Evolutionary conservation across 2,888 invertebrate species (phyloP).

Genomic region (Hesperia comma): DNA sequence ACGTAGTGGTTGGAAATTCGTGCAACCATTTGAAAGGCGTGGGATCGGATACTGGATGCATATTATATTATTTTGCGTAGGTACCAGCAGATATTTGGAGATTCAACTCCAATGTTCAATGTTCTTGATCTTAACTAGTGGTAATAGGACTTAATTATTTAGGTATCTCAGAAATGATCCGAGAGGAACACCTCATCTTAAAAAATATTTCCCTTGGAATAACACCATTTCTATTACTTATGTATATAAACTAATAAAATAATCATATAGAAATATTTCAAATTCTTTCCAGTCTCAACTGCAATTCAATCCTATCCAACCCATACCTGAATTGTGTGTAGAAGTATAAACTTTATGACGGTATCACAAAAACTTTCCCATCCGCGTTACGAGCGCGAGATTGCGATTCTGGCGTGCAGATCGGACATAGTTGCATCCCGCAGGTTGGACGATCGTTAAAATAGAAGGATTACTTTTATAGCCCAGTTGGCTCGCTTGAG

Average conservation of each 20-base stretch:
- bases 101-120: too few relatives aligned
- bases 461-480: slow-evolving; percentile 82
- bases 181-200: too few relatives aligned
- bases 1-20: background rate
- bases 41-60: too few relatives aligned
- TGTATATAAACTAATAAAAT: too few relatives aligned
- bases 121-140: too few relatives aligned
- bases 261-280: background rate
- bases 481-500: slow-evolving; percentile 76
- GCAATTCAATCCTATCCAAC: slow-evolving; percentile 17
- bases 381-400: slow-evolving; percentile 23
- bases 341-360: slow-evolving; percentile 35
- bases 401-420: slow-evolving; percentile 40
- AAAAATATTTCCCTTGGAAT: too few relatives aligned
- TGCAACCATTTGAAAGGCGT: too few relatives aligned
- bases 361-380: slow-evolving; percentile 37
- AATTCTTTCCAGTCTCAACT: background rate
- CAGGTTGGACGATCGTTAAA: slow-evolving; percentile 79
- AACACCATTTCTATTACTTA: too few relatives aligned
- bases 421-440: slow-evolving; percentile 76
- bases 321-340: slow-evolving; percentile 29
- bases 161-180: too few relatives aligned
- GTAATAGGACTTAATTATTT: too few relatives aligned
- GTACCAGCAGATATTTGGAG: too few relatives aligned
- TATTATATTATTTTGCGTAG: too few relatives aligned